phyloP scores from a whole-genome alignment of 1,140 invertebrate genomes.

The Brachionus sp. region DNA sequence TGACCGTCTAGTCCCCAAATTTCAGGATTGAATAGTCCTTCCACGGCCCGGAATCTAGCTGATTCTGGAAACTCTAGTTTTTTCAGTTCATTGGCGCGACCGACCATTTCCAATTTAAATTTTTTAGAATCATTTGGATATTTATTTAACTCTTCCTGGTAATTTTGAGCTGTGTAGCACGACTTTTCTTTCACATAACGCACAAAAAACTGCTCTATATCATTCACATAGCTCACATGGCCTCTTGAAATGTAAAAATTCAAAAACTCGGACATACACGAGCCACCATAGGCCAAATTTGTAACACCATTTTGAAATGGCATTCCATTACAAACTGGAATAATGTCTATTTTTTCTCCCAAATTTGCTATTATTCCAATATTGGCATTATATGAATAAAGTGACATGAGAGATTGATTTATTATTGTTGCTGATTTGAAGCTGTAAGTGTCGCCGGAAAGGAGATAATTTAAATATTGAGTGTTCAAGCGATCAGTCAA shows the following conservation, averaged over 20 bases:
- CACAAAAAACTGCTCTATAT: conserved; percentile 58
- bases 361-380: conserved; percentile 68
- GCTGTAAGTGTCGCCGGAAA: conserved; percentile 52
- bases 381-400: conserved; percentile 66
- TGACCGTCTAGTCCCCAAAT: conserved; percentile 66
- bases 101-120: conserved; percentile 49
- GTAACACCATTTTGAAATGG: conserved; percentile 62
- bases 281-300: conserved; percentile 63
- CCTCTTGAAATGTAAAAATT: conserved; percentile 48
- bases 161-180: conserved; percentile 63
- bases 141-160: conserved; percentile 57
- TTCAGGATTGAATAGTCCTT: conserved; percentile 67
- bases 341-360: conserved; percentile 65
- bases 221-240: conserved; percentile 47
- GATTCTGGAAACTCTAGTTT: conserved; percentile 49
- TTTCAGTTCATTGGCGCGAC: conserved; percentile 21
- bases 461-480: conserved; percentile 7
- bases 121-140: conserved; percentile 54
- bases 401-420: conserved; percentile 64
- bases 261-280: conserved; percentile 62
- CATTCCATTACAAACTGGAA: conserved; percentile 66
- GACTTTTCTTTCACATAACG: conserved; percentile 59
- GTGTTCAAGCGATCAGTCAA: background rate
- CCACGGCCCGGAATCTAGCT: conserved; percentile 63
- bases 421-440: conserved; percentile 63